Base-by-base conservation (phyloP, 2,888 invertebrate genomes). In the Nemotelus nigrinus region DNA sequence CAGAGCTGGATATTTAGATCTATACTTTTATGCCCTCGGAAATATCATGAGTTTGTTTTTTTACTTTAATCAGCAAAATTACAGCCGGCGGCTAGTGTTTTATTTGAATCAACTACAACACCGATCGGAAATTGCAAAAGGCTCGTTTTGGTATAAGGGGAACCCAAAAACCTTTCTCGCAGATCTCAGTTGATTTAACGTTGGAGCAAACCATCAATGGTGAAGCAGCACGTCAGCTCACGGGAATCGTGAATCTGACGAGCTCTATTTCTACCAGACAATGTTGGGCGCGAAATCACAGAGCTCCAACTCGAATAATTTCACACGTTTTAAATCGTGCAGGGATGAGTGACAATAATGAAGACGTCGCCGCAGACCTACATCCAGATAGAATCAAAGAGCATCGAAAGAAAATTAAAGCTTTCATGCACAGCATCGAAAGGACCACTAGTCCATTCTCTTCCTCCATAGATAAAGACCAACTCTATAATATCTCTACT, bases 201-300 rank as follows among this genome's bases (percentile, higher is more conserved):
- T 75, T 85, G 6, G 84, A 85, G 77, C 84, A 84, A 80, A 85
- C 84, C 0, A 83, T 85, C 3, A 85, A 84, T 78, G 83, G 82
- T 45, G 82, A 84, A 78, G 84, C 84, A 74, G 83, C 81, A 8
- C 80, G 79, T 50, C 80, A 77, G 74, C 77, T 83, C 2, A 80
- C 81, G 3, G 82, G 82, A 48, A 80, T 84, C 6, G 79, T 63
- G 6, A 70, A 81, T 68, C 78, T 81, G 10, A 83, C 82, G 1
- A 83, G 82, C 80, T 83, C 83, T 0, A 81, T 83, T n/a, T 80
- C 81, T n/a, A 82, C 83, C 43, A 72, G 83, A 25, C 79, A 80
- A 77, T 77, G 79, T 60, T 80, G 79, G 80, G 77, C 71, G 72
- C 70, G 79, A 78, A 70, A 75, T 80, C 57, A 80, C 80, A 39